Evolutionary conservation across 2,113 vertebrate species (phyloP).

Genomic region (Cynopterus brachyotis): DNA sequence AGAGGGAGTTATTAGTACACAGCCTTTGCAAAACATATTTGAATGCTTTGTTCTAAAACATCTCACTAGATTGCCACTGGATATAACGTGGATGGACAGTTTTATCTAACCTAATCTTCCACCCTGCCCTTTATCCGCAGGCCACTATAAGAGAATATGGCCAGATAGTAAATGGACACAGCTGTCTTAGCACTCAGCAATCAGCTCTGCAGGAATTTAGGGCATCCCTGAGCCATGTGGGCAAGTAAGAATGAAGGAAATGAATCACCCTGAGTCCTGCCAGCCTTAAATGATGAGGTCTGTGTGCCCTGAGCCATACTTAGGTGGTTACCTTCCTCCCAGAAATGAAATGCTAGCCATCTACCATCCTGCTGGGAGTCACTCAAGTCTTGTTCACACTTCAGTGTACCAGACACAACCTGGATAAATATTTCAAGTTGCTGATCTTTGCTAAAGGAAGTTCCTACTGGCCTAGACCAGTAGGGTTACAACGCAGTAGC

Average conservation of each 20-base stretch:
- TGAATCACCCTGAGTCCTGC: neutral
- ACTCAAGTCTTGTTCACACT: neutral
- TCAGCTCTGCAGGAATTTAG: neutral
- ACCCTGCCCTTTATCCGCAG: neutral
- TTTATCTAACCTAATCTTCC: neutral
- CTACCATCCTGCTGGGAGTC: neutral
- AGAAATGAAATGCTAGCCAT: neutral
- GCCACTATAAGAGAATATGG: neutral
- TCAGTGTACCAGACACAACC: neutral
- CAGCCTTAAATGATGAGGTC: neutral
- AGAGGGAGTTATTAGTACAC: neutral
- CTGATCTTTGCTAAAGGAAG: neutral
- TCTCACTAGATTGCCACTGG: neutral
- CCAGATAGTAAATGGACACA: neutral
- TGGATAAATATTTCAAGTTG: neutral
- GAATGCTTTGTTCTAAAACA: neutral
- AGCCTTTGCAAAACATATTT: neutral
- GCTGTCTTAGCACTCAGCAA: neutral
- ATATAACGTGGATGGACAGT: neutral
- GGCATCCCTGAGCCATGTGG: neutral
- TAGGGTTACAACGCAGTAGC: neutral
- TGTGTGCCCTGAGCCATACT: neutral
- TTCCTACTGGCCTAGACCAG: neutral
- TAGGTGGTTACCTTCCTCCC: neutral
- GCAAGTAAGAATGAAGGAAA: neutral